Evolutionary conservation across 2,113 vertebrate species (phyloP).

Genomic region (Laticauda colubrina): DNA sequence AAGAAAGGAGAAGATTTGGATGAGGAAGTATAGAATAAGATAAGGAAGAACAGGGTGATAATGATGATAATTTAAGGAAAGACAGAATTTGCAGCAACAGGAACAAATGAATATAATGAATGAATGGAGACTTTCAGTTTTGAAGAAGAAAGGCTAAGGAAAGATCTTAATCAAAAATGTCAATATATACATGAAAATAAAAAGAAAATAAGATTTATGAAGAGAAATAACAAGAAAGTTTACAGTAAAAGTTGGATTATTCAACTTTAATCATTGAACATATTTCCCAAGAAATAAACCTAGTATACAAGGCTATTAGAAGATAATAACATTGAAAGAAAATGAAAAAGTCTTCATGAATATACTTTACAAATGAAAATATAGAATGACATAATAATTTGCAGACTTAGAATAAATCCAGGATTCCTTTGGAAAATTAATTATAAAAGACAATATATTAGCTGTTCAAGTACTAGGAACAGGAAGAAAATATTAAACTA

Average conservation of each 20-base stretch:
- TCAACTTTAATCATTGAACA: neutral
- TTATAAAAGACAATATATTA: neutral
- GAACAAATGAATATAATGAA: neutral
- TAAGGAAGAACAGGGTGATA: neutral
- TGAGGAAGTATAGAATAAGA: neutral
- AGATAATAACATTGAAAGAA: neutral
- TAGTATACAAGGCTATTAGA: neutral
- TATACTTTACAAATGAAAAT: neutral
- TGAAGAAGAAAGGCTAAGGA: neutral
- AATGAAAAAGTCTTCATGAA: neutral
- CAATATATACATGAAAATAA: neutral
- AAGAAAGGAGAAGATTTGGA: neutral
- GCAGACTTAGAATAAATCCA: neutral
- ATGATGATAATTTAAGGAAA: neutral
- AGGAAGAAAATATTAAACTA: neutral
- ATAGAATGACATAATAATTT: neutral
- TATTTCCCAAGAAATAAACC: neutral
- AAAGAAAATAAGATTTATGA: neutral
- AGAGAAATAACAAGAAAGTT: neutral
- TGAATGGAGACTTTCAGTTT: neutral
- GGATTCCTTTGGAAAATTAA: neutral
- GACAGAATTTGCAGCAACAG: neutral
- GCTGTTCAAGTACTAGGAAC: neutral
- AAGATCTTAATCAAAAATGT: neutral
- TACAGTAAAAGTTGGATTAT: neutral